Evolutionary conservation across 2,797 vertebrate species (phyloP), one percentile per base, ranked within the genome.

Genomic region (Triplophysa yarkandensis): DNA sequence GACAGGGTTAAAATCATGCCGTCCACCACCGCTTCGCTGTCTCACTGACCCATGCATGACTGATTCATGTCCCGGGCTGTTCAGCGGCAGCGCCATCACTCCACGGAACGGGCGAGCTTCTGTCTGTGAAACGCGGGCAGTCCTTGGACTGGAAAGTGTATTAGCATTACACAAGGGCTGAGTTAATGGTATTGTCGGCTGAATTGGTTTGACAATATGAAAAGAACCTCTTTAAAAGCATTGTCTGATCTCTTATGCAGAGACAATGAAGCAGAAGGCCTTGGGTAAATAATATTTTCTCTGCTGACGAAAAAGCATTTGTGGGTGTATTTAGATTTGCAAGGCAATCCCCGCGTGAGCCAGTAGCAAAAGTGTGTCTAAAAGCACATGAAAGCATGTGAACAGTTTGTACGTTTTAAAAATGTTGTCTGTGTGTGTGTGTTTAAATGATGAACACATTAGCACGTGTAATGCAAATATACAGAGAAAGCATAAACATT

Each of bases 21-120:
- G 11, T 39, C 54, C 9, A 34, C 30, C 23, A 43, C 8, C 14
- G 8, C 16, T 43, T 77, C 30, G 46, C 50, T 11, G 39, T 50
- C 30, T 55, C 36, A 41, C 50, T 25, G 36, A 41, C 75, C 73
- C 70, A 54, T 68, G 43, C 23, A 52, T 77, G 76, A 81, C 41
- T 58, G 79, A 83, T 81, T 77, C 73, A 68, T 63, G 21, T 64
- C 71, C 64, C 44, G 16, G 63, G 77, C 68, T 68, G 34, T 30
- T 46, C 6, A 6, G 13, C 72, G 41, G 17, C 57, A 41, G 30
- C 9, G 1, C 57, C 55, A 54, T 68, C 44, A 54, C 34, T 62
- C 74, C 32, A 23, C 27, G 55, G n/a, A 61, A 46, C 39, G 32
- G 19, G 62, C 44, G 32, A 34, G 65, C 69, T 34, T 60, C 23